Evolutionary conservation across 2,888 invertebrate genomes (phyloP).

Genomic region (Stegophylla sp.): DNA sequence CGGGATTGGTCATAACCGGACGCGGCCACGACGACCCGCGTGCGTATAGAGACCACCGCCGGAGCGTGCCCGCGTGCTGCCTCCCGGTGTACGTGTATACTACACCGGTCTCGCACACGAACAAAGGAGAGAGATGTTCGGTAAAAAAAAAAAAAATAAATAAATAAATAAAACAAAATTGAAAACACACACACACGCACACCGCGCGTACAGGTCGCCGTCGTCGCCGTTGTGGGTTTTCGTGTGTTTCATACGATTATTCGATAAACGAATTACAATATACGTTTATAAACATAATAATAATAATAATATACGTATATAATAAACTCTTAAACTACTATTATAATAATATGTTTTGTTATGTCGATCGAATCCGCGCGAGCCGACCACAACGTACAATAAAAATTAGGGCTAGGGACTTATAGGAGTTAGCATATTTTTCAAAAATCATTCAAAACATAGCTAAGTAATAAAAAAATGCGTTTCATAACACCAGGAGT

Average conservation of each 20-base stretch:
- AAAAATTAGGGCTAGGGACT: too few species aligned
- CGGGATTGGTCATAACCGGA: slow-evolving; percentile 54
- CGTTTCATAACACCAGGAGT: too few species aligned
- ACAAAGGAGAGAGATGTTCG: slow-evolving; percentile 22
- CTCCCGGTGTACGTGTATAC: background rate
- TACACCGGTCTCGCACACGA: slow-evolving; percentile 15
- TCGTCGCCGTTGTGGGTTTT: slow-evolving; percentile 12
- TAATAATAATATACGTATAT: background rate
- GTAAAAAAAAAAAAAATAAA: slow-evolving; percentile 25
- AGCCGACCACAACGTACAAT: too few species aligned
- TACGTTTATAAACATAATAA: background rate
- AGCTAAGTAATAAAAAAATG: too few species aligned
- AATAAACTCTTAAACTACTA: too few species aligned
- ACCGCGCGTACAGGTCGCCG: too few species aligned
- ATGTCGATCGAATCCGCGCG: background rate
- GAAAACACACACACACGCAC: slow-evolving; percentile 16
- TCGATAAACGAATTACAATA: slow-evolving; percentile 14
- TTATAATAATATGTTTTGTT: background rate
- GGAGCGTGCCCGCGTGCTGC: background rate
- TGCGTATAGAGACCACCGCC: slow-evolving; percentile 27
- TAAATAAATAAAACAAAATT: background rate
- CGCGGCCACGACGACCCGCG: slow-evolving; percentile 23
- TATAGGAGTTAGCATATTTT: too few species aligned
- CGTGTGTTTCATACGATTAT: slow-evolving; percentile 26
- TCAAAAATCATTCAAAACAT: too few species aligned